Percentiles rank a stretch among this genome's conserved stretches.
Evolutionary conservation across 2,113 vertebrate genomes (phyloP).

Genomic region (Clarias batrachus): DNA sequence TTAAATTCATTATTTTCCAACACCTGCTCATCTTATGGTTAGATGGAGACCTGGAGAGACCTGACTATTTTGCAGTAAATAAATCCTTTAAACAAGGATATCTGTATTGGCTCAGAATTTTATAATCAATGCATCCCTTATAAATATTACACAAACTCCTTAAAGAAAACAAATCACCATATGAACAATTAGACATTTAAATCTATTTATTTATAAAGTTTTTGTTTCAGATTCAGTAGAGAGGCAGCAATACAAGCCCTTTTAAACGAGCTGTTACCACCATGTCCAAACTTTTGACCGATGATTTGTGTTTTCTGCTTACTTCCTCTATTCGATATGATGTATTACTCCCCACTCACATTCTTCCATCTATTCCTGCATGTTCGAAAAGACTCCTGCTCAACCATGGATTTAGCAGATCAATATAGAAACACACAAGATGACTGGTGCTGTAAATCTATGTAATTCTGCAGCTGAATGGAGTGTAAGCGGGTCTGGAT

Average conservation of each 20-base stretch:
- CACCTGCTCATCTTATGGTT: no score
- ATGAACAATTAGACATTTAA: background rate
- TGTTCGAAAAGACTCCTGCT: background rate
- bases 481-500: background rate
- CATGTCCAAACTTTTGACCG: background rate
- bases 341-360: background rate
- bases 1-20: no score
- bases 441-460: conserved; percentile 8
- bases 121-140: no score
- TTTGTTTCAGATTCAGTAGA: background rate
- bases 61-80: no score
- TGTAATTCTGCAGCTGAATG: conserved; percentile 10
- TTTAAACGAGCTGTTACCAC: background rate
- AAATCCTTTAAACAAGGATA: no score
- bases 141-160: background rate
- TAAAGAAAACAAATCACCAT: background rate
- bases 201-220: background rate
- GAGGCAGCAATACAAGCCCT: background rate
- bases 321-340: background rate
- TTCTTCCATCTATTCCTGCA: background rate
- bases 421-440: conserved; percentile 7
- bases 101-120: no score
- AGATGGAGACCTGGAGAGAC: no score
- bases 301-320: background rate
- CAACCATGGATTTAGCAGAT: conserved; percentile 4